phyloP scores from a whole-genome alignment of 2,113 vertebrate genomes.

The Malurus cyaneus region DNA sequence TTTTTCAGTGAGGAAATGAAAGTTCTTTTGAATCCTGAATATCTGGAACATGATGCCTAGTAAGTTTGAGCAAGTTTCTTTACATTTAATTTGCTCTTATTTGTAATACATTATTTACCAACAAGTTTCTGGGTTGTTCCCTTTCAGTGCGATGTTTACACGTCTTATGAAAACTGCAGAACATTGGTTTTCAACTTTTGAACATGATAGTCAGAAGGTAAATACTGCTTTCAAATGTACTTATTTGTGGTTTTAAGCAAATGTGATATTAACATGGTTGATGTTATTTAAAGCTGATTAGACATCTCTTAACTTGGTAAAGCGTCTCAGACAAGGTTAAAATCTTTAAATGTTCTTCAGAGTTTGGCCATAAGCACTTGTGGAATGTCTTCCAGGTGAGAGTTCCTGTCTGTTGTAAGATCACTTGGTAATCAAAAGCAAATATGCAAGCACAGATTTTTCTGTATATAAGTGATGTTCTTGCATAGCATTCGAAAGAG shows the following conservation, averaged over 20 bases:
- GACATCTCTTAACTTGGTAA: background rate
- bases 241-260: background rate
- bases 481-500: background rate
- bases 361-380: background rate
- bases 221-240: background rate
- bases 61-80: slow-evolving; percentile 78
- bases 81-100: slow-evolving; percentile 5
- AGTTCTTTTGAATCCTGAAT: slow-evolving; percentile 87
- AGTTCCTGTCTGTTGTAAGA: background rate
- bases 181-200: slow-evolving; percentile 85
- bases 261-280: background rate
- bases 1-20: slow-evolving; percentile 94
- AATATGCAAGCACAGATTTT: background rate
- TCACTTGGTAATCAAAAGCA: background rate
- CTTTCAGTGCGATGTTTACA: slow-evolving; percentile 81
- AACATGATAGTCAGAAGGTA: slow-evolving; percentile 84
- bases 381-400: background rate
- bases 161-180: slow-evolving; percentile 83
- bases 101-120: slow-evolving; percentile 27
- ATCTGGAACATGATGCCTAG: slow-evolving; percentile 97
- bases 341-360: background rate
- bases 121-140: slow-evolving; percentile 25
- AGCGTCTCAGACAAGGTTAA: background rate
- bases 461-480: background rate
- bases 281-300: background rate